Percentiles rank a stretch among this genome's conserved stretches.
These are phyloP conservation scores for Teleogryllus oceanicus DNA, from an alignment of 2,888 invertebrate species.

Conservation along the genomic window DNA sequence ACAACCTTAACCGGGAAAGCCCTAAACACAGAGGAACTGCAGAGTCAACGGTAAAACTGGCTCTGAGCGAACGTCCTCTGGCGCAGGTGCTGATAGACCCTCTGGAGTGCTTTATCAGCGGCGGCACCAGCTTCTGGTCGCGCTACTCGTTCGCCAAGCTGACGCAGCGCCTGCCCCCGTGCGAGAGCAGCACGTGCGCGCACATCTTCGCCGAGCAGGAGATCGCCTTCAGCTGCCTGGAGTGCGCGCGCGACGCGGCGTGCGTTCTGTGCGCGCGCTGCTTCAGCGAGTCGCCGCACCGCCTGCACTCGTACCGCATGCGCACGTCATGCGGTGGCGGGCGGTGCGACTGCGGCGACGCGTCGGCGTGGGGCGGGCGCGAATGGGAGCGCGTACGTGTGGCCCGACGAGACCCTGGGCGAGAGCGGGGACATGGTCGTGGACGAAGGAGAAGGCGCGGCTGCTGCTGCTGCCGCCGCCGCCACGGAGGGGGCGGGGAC, in stretches of 20 bases:
- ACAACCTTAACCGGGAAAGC: too few species aligned
- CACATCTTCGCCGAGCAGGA: conserved; percentile 94
- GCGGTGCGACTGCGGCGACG: conserved; percentile 94
- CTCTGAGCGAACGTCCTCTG: too few species aligned
- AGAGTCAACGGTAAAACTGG: too few species aligned
- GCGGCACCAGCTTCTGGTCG: conserved; percentile 55
- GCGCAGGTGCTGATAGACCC: conserved; percentile 66
- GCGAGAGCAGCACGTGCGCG: conserved; percentile 81
- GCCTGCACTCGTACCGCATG: conserved; percentile 90
- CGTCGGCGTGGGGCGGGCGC: conserved; percentile 79
- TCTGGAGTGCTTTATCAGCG: conserved; percentile 78
- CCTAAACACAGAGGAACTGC: too few species aligned
- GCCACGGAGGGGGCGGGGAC: conserved; percentile 61
- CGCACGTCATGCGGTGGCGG: conserved; percentile 91
- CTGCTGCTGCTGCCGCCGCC: conserved; percentile 66
- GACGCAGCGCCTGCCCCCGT: conserved; percentile 57
- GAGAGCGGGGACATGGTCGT: conserved; percentile 80
- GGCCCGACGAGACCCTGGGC: conserved; percentile 70
- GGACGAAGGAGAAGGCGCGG: conserved; percentile 69
- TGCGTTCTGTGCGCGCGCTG: conserved; percentile 98
- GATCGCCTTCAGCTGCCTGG: conserved; percentile 95
- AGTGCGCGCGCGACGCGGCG: conserved; percentile 95
- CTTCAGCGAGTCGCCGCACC: conserved; percentile 91
- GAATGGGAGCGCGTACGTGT: conserved; percentile 59
- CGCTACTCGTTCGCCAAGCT: conserved; percentile 48